Conservation (phyloP, 2,113 vertebrate species). For the Saguinus imperator region DNA sequence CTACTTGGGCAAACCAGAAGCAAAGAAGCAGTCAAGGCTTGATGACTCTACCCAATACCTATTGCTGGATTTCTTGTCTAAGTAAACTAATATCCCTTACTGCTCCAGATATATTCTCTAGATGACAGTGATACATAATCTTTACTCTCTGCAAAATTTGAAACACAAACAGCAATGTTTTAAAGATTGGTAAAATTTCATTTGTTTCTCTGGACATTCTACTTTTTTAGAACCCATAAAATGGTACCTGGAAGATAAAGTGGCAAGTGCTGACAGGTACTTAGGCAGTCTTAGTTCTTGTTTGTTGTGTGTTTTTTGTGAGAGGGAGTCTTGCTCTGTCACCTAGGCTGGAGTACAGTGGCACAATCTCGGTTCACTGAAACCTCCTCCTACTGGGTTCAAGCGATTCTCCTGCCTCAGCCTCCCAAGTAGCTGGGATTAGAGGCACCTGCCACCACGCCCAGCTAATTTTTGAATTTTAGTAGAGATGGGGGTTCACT, state of each 20-base stretch:
- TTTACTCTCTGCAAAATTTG: neutral
- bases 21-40: neutral
- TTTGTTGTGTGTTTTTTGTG: too few relatives aligned
- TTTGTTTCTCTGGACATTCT: neutral
- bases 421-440: too few relatives aligned
- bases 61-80: neutral
- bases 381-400: too few relatives aligned
- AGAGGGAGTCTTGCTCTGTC: too few relatives aligned
- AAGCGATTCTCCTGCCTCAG: too few relatives aligned
- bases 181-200: neutral
- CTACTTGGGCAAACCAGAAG: neutral
- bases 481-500: too few relatives aligned
- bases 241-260: neutral
- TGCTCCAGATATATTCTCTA: neutral
- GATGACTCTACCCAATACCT: neutral
- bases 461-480: too few relatives aligned
- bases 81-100: neutral
- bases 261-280: neutral
- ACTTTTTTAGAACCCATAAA: conserved; percentile 12
- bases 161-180: conserved; percentile 15
- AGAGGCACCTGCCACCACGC: too few relatives aligned
- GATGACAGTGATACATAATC: neutral
- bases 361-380: too few relatives aligned
- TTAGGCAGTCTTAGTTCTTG: neutral
- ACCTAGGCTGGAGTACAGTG: too few relatives aligned